Evolutionary conservation across 2,888 invertebrate genomes (phyloP).

Genomic region (Helicoverpa assulta): DNA sequence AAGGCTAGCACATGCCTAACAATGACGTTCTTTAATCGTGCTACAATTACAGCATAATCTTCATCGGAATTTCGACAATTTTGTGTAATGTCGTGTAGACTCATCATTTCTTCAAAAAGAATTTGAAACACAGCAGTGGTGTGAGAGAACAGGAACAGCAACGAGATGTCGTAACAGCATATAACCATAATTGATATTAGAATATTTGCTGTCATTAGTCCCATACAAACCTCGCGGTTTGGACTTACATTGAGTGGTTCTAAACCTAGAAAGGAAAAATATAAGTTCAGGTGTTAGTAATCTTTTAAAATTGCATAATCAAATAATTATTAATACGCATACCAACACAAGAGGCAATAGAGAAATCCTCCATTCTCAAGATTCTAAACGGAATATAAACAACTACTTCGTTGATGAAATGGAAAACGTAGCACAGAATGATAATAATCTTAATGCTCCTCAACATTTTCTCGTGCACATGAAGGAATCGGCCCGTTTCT

Average conservation of each 20-base stretch:
- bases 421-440: conserved; percentile 65
- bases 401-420: conserved; percentile 67
- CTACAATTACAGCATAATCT: conserved; percentile 36
- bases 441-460: conserved; percentile 65
- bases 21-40: conserved; percentile 59
- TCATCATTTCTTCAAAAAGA: conserved; percentile 63
- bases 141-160: conserved; percentile 69
- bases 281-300: too few species aligned
- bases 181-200: conserved; percentile 58
- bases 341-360: conserved; percentile 69
- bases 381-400: conserved; percentile 67
- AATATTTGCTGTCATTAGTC: conserved; percentile 63
- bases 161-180: conserved; percentile 61
- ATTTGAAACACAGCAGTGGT: conserved; percentile 66
- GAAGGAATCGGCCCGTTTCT: conserved; percentile 46
- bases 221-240: conserved; percentile 64
- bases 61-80: conserved; percentile 38
- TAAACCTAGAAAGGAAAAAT: conserved; percentile 54
- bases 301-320: background rate
- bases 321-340: conserved; percentile 17
- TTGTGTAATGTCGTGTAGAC: conserved; percentile 42
- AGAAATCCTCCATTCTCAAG: conserved; percentile 58
- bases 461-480: conserved; percentile 56
- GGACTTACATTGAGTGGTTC: conserved; percentile 59
- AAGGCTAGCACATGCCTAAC: conserved; percentile 62